Base-by-base conservation (phyloP, 2,797 vertebrate species). In the Diceros bicornis region DNA sequence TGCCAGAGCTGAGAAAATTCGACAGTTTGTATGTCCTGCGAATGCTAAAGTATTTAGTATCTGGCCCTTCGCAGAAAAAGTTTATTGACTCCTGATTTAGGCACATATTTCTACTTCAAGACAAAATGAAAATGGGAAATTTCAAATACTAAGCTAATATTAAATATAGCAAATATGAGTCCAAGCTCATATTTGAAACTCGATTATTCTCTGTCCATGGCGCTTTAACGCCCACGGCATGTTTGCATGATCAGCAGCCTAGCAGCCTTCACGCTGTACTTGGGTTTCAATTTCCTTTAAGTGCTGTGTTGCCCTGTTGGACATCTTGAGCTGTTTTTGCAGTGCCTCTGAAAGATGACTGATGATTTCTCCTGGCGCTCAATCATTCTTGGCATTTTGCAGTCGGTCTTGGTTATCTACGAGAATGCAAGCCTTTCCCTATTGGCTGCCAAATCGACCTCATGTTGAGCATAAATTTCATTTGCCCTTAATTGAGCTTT, bases 381-480 rank as follows among this genome's bases (percentile, higher is more conserved):
- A 72, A n/a, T 93, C 61, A 78, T 71, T 88, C 34, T 69, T 72
- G 72, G 50, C 68, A 52, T 77, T 89, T 96, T 79, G 25, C 18
- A 89, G 55, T 89, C 44, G 68, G 32, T 72, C 82, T 66, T 41
- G 23, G 27, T 87, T 77, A 81, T 74, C 17, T 90, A 55, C 78
- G 37, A 78, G 59, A 82, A 83, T 2, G 8, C 3, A 14, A 16
- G 11, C 14, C 23, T 90, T 66, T 91, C 17, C 4, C 59, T 44
- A 13, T 74, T 55, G n/a, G 14, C 37, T 34, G 50, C 32, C 72
- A 78, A 62, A 77, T 57, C 59, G n/a, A 93, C 61, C 62, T 82
- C 20, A 18, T 68, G 9, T 82, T 93, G 68, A 23, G 85, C 32
- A 85, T 41, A n/a, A 62, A 2, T 93, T 94, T 94, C 41, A 52